Base-by-base conservation (phyloP, 2,888 invertebrate species). In the Chalcosyrphus nemorum region DNA sequence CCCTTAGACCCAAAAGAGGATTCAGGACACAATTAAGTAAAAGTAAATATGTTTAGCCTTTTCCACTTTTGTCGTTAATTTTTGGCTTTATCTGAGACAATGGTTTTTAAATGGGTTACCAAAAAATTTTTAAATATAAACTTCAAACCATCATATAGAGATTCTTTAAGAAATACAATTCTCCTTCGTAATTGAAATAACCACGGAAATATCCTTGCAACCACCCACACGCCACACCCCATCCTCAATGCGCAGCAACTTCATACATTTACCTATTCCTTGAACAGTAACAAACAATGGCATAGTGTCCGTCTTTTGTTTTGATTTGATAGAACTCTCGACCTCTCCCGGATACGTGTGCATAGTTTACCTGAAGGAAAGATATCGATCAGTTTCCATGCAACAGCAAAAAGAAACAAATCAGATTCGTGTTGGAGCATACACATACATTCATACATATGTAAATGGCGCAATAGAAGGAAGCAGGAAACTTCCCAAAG, bases 401-500 rank as follows among this genome's bases (percentile, higher is more conserved):
- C 29, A 63, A 45, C 27, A 63, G 32, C 27, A 77, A 45, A 74
- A 74, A 57, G 50, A 52, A 77, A 47, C 54, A 77, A 77, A 61
- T 70, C 63, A 71, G 54, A 56, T 35, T 50, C 57, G 24, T 11
- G 9, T 24, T 59, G 29, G n/a, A n/a, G 47, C 21, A 50, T 29
- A 32, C 13, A 4, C n/a, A 4, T 9, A 45, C 27, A 7, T 4
- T 9, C 43, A 21, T 4, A 38, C 24, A 21, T n/a, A 24, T 35
- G 38, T 15, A 11, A 21, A n/a, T 27, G 45, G 38, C 9, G 35
- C 54, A 27, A 21, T 15, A 15, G 21, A 45, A 63, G 54, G 75
- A 41, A 81, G 19, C 70, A 70, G 81, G 81, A 81, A 81, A 76
- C 81, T 45, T 50, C 29, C 76, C 76, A 76, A 76, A 56, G 76